Evolutionary conservation across 2,888 invertebrate genomes (phyloP).

Genomic region (Dysmachus trigonus): DNA sequence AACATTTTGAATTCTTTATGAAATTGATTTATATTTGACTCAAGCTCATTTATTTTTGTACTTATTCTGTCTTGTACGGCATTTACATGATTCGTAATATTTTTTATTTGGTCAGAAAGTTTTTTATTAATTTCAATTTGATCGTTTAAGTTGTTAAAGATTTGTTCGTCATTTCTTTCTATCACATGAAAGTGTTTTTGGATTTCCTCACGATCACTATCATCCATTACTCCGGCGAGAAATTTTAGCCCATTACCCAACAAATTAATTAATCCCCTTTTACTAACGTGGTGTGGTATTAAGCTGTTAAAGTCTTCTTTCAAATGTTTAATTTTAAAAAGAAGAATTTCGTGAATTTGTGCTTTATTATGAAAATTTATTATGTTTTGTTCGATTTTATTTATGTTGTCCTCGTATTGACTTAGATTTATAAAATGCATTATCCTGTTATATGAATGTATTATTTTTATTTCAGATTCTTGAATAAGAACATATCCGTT

Average conservation of each 20-base stretch:
- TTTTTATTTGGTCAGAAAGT: too few species aligned
- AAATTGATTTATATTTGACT: background rate
- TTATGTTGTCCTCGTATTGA: conserved; percentile 14
- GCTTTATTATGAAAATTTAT: background rate
- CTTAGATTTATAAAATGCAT: conserved; percentile 6
- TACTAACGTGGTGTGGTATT: background rate
- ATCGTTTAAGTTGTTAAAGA: too few species aligned
- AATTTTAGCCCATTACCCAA: background rate
- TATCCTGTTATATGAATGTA: background rate
- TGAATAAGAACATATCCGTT: conserved; percentile 4
- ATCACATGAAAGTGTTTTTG: conserved; percentile 2
- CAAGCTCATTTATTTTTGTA: conserved; percentile 9
- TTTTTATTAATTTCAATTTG: too few species aligned
- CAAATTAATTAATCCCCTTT: background rate
- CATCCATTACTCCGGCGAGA: conserved; percentile 2
- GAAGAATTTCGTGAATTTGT: background rate
- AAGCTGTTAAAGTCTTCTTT: background rate
- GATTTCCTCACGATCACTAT: conserved; percentile 11
- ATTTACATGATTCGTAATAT: background rate
- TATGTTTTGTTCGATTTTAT: background rate
- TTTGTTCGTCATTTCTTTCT: too few species aligned
- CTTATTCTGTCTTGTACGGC: background rate
- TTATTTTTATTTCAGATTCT: background rate
- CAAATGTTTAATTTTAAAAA: background rate
- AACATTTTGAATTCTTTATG: conserved; percentile 5